These are phyloP conservation scores for Aphelenchoides besseyi DNA, from an alignment of 1,140 invertebrate species.

Conservation along the genomic window DNA sequence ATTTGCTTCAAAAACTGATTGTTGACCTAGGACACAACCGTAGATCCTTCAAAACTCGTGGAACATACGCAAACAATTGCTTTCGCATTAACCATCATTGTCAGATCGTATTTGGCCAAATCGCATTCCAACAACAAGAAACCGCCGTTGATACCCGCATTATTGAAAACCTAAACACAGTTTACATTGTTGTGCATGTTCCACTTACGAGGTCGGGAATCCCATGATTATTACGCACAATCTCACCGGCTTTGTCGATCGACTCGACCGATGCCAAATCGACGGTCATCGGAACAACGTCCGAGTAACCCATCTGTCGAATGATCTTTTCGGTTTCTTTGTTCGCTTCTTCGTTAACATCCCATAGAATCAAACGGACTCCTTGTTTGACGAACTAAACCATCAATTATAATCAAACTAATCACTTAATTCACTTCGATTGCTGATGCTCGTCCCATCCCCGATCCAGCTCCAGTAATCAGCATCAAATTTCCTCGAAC, in stretches of 20 bases:
- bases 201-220: background rate
- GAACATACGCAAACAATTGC: constrained; percentile 14
- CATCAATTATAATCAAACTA: background rate
- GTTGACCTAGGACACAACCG: background rate
- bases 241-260: constrained; percentile 1
- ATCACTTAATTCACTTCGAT: constrained; percentile 4
- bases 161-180: constrained; percentile 8
- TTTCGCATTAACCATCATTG: constrained; percentile 9
- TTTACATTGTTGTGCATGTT: background rate
- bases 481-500: constrained; percentile 13
- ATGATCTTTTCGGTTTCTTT: constrained; percentile 24
- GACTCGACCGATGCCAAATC: background rate
- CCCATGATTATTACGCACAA: background rate
- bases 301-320: background rate
- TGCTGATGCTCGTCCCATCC: constrained; percentile 9
- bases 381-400: constrained; percentile 24
- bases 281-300: background rate
- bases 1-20: constrained; percentile 74
- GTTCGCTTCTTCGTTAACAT: constrained; percentile 28
- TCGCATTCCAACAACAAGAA: constrained; percentile 19
- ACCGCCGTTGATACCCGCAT: constrained; percentile 17
- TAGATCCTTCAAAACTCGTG: too few relatives aligned
- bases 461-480: constrained; percentile 13
- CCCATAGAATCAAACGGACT: constrained; percentile 25
- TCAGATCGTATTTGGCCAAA: constrained; percentile 19